A percentile compares a stretch with the other conserved stretches of the same genome.
These are phyloP conservation scores for Teleogryllus oceanicus DNA, from an alignment of 2,888 invertebrate genomes.

Conservation along the genomic window DNA sequence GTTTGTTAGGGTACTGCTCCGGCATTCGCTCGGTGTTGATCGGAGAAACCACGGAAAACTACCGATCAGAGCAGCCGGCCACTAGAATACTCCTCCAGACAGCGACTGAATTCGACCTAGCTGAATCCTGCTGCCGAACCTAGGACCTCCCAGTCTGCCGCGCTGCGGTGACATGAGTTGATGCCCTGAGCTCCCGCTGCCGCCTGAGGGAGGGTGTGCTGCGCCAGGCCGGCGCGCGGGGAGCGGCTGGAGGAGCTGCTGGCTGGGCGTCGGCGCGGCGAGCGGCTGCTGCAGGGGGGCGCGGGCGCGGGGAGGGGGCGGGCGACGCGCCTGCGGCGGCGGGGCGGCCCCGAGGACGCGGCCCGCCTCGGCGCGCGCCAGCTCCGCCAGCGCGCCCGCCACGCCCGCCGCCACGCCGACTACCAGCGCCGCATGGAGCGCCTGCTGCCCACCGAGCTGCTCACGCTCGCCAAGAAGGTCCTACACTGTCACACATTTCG, in stretches of 20 bases:
- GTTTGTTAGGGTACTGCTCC: no score
- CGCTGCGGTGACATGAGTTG: no score
- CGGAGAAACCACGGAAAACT: no score
- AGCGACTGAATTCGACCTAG: no score
- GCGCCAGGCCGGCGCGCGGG: not conserved
- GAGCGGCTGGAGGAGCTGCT: not conserved
- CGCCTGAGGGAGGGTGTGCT: no score
- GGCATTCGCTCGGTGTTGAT: no score
- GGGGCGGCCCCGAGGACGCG: not conserved
- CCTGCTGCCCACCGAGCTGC: not conserved
- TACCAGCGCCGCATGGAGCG: conserved; percentile 5
- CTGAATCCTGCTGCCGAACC: no score
- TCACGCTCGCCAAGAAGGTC: not conserved
- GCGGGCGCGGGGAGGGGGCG: not conserved
- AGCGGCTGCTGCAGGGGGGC: not conserved
- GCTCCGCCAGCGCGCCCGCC: not conserved
- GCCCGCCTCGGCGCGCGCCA: not conserved
- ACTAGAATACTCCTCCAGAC: no score
- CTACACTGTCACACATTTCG: no score
- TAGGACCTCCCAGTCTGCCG: no score
- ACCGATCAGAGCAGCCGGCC: no score
- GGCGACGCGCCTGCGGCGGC: not conserved
- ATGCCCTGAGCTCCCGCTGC: no score
- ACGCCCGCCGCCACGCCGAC: not conserved
- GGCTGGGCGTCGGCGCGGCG: not conserved